Conservation (phyloP, 2,888 invertebrate species). For the Drosophila maculinotata region DNA sequence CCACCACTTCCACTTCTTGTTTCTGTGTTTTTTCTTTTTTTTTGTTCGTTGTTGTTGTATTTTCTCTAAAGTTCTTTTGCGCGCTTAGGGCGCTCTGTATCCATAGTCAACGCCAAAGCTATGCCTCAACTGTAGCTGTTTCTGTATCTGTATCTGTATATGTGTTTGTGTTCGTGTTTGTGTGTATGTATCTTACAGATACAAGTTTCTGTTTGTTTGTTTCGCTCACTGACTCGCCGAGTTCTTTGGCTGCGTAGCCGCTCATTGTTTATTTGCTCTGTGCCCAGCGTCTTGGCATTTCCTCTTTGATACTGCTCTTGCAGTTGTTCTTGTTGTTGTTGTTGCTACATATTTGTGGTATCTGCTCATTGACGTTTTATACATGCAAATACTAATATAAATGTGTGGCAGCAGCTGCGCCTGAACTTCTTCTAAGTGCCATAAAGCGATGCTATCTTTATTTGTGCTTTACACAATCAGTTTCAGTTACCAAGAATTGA, state of each 20-base stretch:
- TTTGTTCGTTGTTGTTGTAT: conserved; percentile 28
- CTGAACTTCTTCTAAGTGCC: conserved; percentile 29
- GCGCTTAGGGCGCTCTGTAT: conserved; percentile 65
- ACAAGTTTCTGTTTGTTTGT: conserved; percentile 71
- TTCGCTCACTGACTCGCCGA: conserved; percentile 57
- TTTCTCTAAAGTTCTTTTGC: conserved; percentile 56
- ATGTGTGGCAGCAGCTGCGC: conserved; percentile 6
- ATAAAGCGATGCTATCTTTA: conserved; percentile 32
- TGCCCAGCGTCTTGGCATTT: conserved; percentile 59
- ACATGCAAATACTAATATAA: conserved; percentile 31
- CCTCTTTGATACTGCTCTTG: conserved; percentile 39
- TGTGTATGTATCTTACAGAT: conserved; percentile 66
- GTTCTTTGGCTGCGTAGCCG: conserved; percentile 51
- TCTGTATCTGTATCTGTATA: conserved; percentile 15
- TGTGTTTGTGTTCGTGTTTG: conserved; percentile 30
- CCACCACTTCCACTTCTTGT: conserved; percentile 63
- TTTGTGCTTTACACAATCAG: conserved; percentile 10
- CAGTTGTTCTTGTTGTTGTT: conserved; percentile 11
- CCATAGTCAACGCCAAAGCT: conserved; percentile 55
- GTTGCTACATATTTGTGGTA: conserved; percentile 50
- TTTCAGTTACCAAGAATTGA: conserved; percentile 18
- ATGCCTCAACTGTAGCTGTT: conserved; percentile 17
- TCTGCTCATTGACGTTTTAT: conserved; percentile 37
- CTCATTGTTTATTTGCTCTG: conserved; percentile 57
- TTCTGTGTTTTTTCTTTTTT: conserved; percentile 14